Base-by-base conservation (phyloP, 2,888 invertebrate genomes). In the Calephelis perditalis region DNA sequence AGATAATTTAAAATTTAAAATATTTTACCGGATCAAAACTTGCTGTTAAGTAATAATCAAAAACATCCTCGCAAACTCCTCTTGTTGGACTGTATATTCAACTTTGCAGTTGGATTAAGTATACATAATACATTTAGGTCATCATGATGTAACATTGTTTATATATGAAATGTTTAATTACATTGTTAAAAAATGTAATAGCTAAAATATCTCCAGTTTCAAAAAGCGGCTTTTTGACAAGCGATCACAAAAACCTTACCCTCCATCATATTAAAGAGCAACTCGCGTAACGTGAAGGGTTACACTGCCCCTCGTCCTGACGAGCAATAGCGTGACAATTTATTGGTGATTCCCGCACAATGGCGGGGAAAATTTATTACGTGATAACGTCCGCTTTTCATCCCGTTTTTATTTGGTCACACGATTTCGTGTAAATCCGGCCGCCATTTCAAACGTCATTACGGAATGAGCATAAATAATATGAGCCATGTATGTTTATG, bases 341-440 rank as follows among this genome's bases (percentile, higher is more conserved):
- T 89, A 89, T 89, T 87, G 82, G 80, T 76, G 74, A 83, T 84
- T 80, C 76, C 75, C 77, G 75, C 72, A 89, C 84, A 88, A 90
- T 79, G 72, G 77, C 66, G 66, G 67, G 70, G 74, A 76, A 79
- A 82, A 87, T 89, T 88, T 89, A 90, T 85, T 72, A 83, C 77
- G 87, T 88, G 89, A 81, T 86, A 88, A 90, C 77, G 76, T 76
- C 71, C 74, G 69, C 77, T 79, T 79, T 77, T 76, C 73, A 76
- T 77, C 65, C 68, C 70, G 75, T 79, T 78, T 71, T 76, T 77
- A 79, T 76, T 73, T 71, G 66, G 52, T 52, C 35, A 73, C 68
- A 70, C 70, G 74, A 77, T 78, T 79, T 71, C 68, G 66, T 70
- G 68, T 77, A 75, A 77, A 77, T 78, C 76, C 75, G 66, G 60